Percentiles rank a stretch among this genome's conserved stretches.
Evolutionary conservation across 2,797 vertebrate species (phyloP).

Genomic region (Parauchenoglanis ngamensis): DNA sequence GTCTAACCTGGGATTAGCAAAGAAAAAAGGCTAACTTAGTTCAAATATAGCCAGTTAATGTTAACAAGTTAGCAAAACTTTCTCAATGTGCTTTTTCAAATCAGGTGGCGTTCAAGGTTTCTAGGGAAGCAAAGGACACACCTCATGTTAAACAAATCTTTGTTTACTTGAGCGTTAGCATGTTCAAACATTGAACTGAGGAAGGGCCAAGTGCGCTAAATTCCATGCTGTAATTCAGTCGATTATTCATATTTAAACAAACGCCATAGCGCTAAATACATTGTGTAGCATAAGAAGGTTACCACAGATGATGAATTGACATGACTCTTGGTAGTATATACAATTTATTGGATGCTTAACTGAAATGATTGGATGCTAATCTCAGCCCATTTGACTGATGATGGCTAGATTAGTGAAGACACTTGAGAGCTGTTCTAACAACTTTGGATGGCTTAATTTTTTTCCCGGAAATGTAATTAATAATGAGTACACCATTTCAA

Average conservation of each 20-base stretch:
- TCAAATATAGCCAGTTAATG: background rate
- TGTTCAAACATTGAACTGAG: background rate
- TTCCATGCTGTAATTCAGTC: background rate
- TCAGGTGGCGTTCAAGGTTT: background rate
- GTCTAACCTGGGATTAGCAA: background rate
- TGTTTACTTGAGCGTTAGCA: background rate
- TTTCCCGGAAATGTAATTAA: background rate
- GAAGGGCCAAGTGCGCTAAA: background rate
- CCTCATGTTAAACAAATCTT: background rate
- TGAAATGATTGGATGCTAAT: background rate
- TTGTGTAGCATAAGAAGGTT: too few species aligned
- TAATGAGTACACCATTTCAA: too few species aligned
- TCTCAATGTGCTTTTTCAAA: background rate
- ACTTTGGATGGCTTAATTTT: too few species aligned
- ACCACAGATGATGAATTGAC: background rate
- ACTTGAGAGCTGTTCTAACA: background rate
- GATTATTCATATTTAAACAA: too few species aligned
- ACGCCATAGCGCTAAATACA: background rate
- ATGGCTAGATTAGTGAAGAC: background rate
- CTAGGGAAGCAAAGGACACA: background rate
- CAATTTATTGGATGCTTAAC: background rate
- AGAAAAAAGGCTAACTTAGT: background rate
- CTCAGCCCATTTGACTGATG: background rate
- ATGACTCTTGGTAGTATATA: background rate
- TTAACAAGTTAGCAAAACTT: background rate